Base-by-base conservation (phyloP, 35 echinoderm and acorn worm genomes). In the Holothuria glaberrima region DNA sequence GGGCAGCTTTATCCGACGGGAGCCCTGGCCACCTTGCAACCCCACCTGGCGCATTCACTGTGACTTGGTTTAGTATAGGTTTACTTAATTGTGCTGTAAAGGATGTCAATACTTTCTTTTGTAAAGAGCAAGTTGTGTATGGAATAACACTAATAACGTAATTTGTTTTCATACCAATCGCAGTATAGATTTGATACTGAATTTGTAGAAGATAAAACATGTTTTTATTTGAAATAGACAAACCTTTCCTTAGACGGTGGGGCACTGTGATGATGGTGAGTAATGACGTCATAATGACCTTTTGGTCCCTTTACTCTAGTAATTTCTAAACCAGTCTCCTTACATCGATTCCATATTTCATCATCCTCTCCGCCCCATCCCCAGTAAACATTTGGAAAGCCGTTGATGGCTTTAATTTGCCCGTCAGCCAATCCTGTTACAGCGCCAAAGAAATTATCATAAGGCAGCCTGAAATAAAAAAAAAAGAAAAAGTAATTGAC, bases 351-450 rank as follows among this genome's bases (percentile, higher is more conserved):
- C 95, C 89, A 92, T 13, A 97, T 94, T 44, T 97, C 95, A 61
- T 97, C 95, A 34, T 97, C 95, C 68, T 97, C 95, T 5, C 95
- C 95, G 20, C 95, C 95, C 95, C 95, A 97, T 3, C 95, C 95
- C 95, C 95, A 97, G 84, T 94, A 97, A n/a, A 94, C 92, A 56
- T 97, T 97, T 12, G 95, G 92, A 48, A 97, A 94, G 2, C 95
- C 95, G 52, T 97, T 97, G n/a, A 97, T 97, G 14, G 24, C 68
- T 20, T 50, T 75, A 25, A 97, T 97, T 38, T 97, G 89, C 2
- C 89, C 78, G 25, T 62, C 68, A 0, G 89, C 94, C 25, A 97
- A 82, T n/a, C 95, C 95, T 16, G 89, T 94, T 1, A 97, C 95
- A 22, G 89, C 95, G 18, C 95, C 95, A 46, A 97, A 97, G 87